Evolutionary conservation across 2,888 invertebrate genomes (phyloP), one percentile per base, ranked within the genome.

Genomic region (Drosophila fungiperda): DNA sequence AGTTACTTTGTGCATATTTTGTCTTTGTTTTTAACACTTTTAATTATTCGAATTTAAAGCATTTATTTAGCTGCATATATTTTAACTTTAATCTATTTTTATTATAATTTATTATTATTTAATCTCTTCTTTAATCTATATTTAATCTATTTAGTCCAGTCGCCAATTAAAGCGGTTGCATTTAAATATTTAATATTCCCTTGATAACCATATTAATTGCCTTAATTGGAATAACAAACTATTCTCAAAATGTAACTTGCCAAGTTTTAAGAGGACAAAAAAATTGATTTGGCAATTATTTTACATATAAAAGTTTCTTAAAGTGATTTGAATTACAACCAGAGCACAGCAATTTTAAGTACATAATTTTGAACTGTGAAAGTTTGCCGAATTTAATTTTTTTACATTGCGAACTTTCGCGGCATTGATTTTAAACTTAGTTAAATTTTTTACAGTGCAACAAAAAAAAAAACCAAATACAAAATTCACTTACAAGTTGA

Each of bases 401-500:
- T 17, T 9, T 17, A n/a, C 11, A 7, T 20, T 15, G 45, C 20
- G 7, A 15, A 20, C 12, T 42, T 45, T 20, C 12, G 1, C 45
- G 7, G 20, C 20, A 20, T 29, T 49, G 2, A 29, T 29, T 6
- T 29, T 29, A 11, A 6, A 17, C 6, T 49, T 3, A 1, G 17
- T 9, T 4, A 4, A 23, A 45, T 23, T 45, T 15, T 45, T 45
- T 23, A 15, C 23, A 15, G 15, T 29, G n/a, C 8, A 49, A 52
- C 12, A 36, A 29, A 5, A 40, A 38, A 20, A 8, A 15, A 40
- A 38, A 26, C 8, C 11, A 11, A 38, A 33, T 15, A n/a, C 11
- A 1, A 54, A 52, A 23, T 66, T 15, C 49, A 77, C 80, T 76
- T 70, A 77, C 70, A 66, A 50, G 62, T 49, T 29, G 9, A 1